phyloP scores from a whole-genome alignment of 1,140 invertebrate genomes.

The Bombus terrestris region DNA sequence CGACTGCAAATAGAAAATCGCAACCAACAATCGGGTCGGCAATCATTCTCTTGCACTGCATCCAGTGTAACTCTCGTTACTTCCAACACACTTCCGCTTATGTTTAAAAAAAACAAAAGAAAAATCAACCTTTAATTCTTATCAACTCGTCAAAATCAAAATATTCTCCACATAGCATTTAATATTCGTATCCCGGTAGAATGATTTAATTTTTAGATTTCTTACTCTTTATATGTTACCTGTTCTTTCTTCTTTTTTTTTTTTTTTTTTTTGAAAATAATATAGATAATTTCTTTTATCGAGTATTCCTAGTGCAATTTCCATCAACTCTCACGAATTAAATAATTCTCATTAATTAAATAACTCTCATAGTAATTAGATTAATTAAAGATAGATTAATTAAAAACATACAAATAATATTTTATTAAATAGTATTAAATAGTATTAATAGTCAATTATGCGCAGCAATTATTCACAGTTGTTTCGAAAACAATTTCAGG shows the following conservation, averaged over 20 bases:
- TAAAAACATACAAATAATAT: not conserved
- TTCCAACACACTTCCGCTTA: not conserved
- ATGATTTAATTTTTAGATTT: not conserved
- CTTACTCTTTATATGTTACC: not conserved
- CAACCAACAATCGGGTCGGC: constrained; percentile 26
- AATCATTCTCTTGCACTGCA: not conserved
- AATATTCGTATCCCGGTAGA: not conserved
- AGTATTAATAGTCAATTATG: not conserved
- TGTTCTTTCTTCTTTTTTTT: accelerated
- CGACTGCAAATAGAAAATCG: constrained; percentile 54
- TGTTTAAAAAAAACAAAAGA: no score
- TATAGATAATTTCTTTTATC: no score
- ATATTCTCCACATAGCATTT: not conserved
- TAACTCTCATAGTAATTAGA: not conserved
- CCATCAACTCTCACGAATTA: not conserved
- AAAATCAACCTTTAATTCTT: no score
- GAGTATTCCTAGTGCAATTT: not conserved
- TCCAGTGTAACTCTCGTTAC: not conserved
- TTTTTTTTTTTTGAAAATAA: no score
- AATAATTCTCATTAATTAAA: no score
- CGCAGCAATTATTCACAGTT: not conserved
- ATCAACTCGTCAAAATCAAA: not conserved
- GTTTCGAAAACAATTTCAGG: no score
- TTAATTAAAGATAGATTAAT: not conserved
- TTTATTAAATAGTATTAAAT: not conserved